Evolutionary conservation across 1,140 invertebrate genomes (phyloP).

Genomic region (Amphibalanus amphitrite): DNA sequence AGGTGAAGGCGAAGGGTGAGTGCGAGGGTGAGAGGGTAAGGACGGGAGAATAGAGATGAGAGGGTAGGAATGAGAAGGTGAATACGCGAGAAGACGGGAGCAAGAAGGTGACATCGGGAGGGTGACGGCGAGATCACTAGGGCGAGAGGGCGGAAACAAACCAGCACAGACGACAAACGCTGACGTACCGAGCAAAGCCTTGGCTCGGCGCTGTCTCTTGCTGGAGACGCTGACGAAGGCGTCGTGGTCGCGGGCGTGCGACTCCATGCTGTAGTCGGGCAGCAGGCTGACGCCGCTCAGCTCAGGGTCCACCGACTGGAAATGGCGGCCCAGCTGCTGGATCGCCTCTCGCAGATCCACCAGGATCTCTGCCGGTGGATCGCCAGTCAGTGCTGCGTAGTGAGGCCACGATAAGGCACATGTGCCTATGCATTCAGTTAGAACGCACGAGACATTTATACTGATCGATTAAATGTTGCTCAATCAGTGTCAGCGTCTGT

Average conservation of each 20-base stretch:
- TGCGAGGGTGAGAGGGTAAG: too few species aligned
- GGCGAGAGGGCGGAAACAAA: constrained; percentile 13
- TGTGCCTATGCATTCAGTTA: too few species aligned
- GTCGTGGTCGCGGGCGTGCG: constrained; percentile 82
- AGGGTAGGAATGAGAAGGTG: background rate
- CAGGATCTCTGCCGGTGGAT: constrained; percentile 48
- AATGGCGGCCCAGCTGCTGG: constrained; percentile 65
- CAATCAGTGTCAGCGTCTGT: too few species aligned
- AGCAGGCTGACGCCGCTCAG: constrained; percentile 44
- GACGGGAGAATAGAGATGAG: too few species aligned
- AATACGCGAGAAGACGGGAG: background rate
- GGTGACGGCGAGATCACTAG: too few species aligned
- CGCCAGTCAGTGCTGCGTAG: too few species aligned
- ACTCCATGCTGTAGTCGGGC: constrained; percentile 89
- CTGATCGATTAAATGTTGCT: too few species aligned
- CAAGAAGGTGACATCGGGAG: background rate
- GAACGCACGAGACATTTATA: too few species aligned
- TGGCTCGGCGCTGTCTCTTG: constrained; percentile 72
- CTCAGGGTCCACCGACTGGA: constrained; percentile 34
- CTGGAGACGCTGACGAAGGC: constrained; percentile 80
- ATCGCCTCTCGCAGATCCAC: constrained; percentile 96
- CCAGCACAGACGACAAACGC: too few species aligned
- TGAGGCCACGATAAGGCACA: too few species aligned
- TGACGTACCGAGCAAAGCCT: constrained; percentile 71
- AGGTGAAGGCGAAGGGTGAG: too few species aligned